Base-by-base conservation (phyloP, 2,797 vertebrate genomes). In the Ptychobarbus kaznakovi region DNA sequence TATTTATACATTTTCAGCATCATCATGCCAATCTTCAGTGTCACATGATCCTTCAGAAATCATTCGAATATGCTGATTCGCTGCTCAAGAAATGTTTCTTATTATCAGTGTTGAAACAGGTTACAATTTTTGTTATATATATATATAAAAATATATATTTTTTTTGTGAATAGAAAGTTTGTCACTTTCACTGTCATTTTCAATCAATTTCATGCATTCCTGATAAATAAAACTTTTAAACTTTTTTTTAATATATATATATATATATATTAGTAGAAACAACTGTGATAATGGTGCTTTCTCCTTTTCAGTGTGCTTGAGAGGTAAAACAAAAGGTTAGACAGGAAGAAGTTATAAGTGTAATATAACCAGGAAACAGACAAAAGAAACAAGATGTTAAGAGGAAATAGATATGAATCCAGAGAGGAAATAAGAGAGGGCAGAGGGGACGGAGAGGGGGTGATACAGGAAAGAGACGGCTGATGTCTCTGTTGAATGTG, bases 391-490 rank as follows among this genome's bases (percentile, higher is more conserved):
- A 51, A 66, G 78, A 66, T 16, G 28, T 77, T 13, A 84, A 69
- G 46, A 84, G 63, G 61, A 78, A 84, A 20, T 12, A n/a, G 58
- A 63, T 51, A 35, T 38, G 56, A 81, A 83, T 68, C 58, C 11
- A 76, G 44, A 66, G 77, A 83, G 42, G 44, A 46, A 49, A 46
- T 40, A 53, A 63, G n/a, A 53, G 32, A 79, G 63, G 83, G n/a
- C 72, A 51, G 32, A 86, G 70, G 25, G 70, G 40, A 22, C 32
- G 16, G 8, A 70, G 58, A 72, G 16, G 3, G 49, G 7, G 35
- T 75, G 11, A 32, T 49, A 20, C 38, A 79, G 46, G 35, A 32
- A 40, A 58, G 80, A 84, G 56, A 49, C 3, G 53, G n/a, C n/a
- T 12, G 22, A 25, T 20, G 46, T 82, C 49, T 81, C 49, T 58